phyloP scores from a whole-genome alignment of 2,113 vertebrate species.

The Eleginops maclovinus region DNA sequence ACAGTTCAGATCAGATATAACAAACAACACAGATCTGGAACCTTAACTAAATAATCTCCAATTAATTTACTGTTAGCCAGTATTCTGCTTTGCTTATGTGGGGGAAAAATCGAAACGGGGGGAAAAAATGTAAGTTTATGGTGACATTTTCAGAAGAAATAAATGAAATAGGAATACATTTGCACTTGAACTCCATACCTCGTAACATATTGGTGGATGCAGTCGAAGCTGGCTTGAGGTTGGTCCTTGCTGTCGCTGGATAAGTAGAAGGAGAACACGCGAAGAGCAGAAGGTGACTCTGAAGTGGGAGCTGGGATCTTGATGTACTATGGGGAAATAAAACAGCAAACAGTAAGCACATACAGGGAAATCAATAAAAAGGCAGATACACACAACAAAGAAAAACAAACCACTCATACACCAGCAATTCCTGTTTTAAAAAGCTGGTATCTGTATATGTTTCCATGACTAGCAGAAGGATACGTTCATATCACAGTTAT shows the following conservation, averaged over 20 bases:
- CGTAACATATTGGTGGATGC: constrained; percentile 80
- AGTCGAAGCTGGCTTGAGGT: constrained; percentile 87
- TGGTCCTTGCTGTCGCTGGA: constrained; percentile 88
- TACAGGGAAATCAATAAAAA: not conserved
- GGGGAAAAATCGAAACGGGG: no score
- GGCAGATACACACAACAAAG: not conserved
- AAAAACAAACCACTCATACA: not conserved
- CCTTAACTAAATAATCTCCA: not conserved
- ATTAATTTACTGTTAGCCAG: not conserved
- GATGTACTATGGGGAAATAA: constrained; percentile 81
- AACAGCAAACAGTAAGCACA: not conserved
- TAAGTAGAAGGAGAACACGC: constrained; percentile 88
- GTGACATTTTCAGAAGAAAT: not conserved
- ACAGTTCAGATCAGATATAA: constrained; percentile 3
- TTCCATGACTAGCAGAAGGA: not conserved
- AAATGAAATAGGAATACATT: not conserved
- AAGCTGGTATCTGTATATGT: not conserved
- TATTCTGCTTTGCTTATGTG: no score
- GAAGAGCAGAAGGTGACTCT: constrained; percentile 74
- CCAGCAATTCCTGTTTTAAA: not conserved
- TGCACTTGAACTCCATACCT: constrained; percentile 69
- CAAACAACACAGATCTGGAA: not conserved
- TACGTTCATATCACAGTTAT: constrained; percentile 8
- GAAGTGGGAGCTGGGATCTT: constrained; percentile 83
- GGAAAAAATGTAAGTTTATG: not conserved